Evolutionary conservation across 1,140 invertebrate species (phyloP), one percentile per base, ranked within the genome.

Genomic region (Samia ricini): DNA sequence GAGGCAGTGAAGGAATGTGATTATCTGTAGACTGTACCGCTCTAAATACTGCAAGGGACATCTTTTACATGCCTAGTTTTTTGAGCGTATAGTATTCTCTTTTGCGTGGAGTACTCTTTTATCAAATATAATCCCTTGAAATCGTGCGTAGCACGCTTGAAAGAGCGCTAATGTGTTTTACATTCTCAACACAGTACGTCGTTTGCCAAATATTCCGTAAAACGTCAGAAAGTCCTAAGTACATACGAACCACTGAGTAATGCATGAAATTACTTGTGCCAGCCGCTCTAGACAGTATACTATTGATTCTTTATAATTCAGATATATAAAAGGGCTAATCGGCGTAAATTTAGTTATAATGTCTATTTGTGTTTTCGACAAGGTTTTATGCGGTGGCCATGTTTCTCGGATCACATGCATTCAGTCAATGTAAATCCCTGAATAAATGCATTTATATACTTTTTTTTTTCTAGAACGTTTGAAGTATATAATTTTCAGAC

Each of bases 121-220:
- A 69, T 66, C 56, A 74, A 59, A 64, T 67, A 69, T 72, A 69
- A 63, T 70, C 65, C 63, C 57, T 62, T 61, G 56, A 75, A 80
- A 77, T 77, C 66, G 68, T 74, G 66, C 67, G 57, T 74, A 86
- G 72, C 77, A 74, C 66, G 71, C 73, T 77, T 52, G 19, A 52
- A 77, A 83, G 33, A 71, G 76, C 72, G 73, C 73, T 72, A 79
- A 77, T 72, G 60, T 69, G 67, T 81, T 77, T 79, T 77, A 77
- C 79, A 69, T 78, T 82, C 75, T 73, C 76, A 77, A 77, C 83
- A 81, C 77, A 81, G 81, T 87, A 81, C 76, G 84, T 84, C 74
- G 83, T 81, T 86, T 89, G 87, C 87, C 87, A 89, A 89, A 89
- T 89, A 88, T 86, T 88, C 85, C 84, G 84, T 89, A 88, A 89